phyloP scores from a whole-genome alignment of 2,888 invertebrate species.

The Byasa hedistus region DNA sequence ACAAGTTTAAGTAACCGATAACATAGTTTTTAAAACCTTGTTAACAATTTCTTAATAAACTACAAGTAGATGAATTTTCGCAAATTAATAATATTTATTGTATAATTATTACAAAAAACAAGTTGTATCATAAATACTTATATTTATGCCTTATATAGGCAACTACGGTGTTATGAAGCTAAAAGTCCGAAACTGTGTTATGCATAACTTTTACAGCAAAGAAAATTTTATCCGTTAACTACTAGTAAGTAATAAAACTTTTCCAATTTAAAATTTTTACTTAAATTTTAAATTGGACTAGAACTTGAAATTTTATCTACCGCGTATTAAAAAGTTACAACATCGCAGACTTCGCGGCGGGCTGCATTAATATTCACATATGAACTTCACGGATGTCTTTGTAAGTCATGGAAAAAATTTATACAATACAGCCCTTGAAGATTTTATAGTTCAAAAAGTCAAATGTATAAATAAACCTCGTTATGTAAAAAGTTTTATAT shows the following conservation, averaged over 20 bases:
- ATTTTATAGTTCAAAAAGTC: not conserved
- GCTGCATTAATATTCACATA: slow-evolving; percentile 25
- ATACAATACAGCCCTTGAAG: not conserved
- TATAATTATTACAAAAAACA: too few species aligned
- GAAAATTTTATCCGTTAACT: slow-evolving; percentile 23
- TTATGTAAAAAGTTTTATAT: too few species aligned
- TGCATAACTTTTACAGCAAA: slow-evolving; percentile 15
- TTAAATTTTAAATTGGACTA: slow-evolving; percentile 1
- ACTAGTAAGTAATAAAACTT: slow-evolving; percentile 26
- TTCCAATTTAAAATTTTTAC: slow-evolving; percentile 23
- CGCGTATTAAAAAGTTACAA: slow-evolving; percentile 28
- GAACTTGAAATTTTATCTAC: slow-evolving; percentile 24
- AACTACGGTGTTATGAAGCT: not conserved
- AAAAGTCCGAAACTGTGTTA: slow-evolving; percentile 4
- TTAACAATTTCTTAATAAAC: too few species aligned
- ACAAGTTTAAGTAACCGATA: too few species aligned
- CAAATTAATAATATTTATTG: too few species aligned
- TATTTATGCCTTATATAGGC: too few species aligned
- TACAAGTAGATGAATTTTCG: too few species aligned
- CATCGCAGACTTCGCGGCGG: slow-evolving; percentile 1
- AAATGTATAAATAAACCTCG: too few species aligned
- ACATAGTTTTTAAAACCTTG: too few species aligned
- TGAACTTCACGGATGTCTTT: not conserved
- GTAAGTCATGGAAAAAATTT: not conserved
- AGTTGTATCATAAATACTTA: too few species aligned